These are phyloP conservation scores for Beris chalybata DNA, from an alignment of 2,888 invertebrate genomes.

Conservation along the genomic window DNA sequence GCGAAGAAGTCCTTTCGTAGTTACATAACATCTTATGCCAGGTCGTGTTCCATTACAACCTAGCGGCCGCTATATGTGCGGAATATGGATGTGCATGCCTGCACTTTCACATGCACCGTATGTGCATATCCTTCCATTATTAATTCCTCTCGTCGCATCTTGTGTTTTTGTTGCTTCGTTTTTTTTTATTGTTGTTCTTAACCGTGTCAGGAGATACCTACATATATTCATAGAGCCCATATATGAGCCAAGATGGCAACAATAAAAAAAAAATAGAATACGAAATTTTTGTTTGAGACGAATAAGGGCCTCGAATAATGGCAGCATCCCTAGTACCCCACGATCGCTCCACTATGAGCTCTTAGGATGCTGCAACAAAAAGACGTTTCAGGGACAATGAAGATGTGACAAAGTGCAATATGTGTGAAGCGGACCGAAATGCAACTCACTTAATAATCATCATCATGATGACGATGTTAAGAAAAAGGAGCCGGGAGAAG, in stretches of 20 bases:
- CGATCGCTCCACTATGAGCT: conserved; percentile 16
- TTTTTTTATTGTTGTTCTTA: too few species aligned
- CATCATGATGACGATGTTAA: conserved; percentile 27
- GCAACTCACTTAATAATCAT: conserved; percentile 33
- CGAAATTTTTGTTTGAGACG: neutral
- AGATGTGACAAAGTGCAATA: conserved; percentile 38
- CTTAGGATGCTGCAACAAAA: conserved; percentile 33
- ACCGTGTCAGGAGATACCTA: too few species aligned
- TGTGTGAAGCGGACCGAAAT: conserved; percentile 37
- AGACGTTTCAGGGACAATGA: conserved; percentile 39
- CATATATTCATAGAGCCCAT: too few species aligned
- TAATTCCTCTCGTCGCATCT: conserved; percentile 15
- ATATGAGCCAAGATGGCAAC: too few species aligned
- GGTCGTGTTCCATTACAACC: conserved; percentile 16
- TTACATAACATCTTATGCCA: conserved; percentile 4
- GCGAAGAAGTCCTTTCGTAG: conserved; percentile 24
- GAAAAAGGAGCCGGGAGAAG: conserved; percentile 14
- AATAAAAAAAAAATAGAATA: too few species aligned
- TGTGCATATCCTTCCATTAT: conserved; percentile 34
- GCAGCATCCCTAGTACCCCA: conserved; percentile 14
- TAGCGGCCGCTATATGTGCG: neutral
- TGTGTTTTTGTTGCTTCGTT: too few species aligned
- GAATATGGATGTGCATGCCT: conserved; percentile 26
- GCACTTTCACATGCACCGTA: conserved; percentile 26
- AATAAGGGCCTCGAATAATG: conserved; percentile 21